Percentiles rank a stretch among this genome's conserved stretches.
Evolutionary conservation across 2,797 vertebrate genomes (phyloP).

Genomic region (Monodelphis domestica): DNA sequence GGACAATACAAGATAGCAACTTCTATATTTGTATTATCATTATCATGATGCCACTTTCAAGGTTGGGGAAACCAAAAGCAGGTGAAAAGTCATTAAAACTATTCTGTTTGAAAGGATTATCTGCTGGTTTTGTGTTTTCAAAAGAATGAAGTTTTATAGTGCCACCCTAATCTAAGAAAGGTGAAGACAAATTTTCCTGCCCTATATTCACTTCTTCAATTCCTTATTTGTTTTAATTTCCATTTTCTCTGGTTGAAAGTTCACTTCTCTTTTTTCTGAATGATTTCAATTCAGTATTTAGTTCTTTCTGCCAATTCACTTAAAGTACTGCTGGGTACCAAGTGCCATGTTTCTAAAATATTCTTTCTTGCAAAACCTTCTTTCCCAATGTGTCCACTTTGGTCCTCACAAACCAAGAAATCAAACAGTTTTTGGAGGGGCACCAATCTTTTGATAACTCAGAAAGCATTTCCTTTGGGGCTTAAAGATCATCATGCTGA

Average conservation of each 20-base stretch:
- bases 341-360: not conserved
- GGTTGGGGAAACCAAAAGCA: not conserved
- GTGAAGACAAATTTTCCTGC: not conserved
- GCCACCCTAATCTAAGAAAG: not conserved
- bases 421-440: not conserved
- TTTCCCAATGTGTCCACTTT: not conserved
- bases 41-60: not conserved
- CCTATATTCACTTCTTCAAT: too few species aligned
- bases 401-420: not conserved
- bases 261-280: not conserved
- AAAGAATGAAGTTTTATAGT: not conserved
- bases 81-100: not conserved
- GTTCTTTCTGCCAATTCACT: not conserved
- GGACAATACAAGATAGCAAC: too few species aligned
- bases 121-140: not conserved
- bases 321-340: not conserved
- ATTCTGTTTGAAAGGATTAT: not conserved
- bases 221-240: not conserved
- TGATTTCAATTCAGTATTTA: not conserved
- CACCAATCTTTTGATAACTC: not conserved
- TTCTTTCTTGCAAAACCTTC: not conserved
- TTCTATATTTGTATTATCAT: too few species aligned
- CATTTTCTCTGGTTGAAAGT: not conserved
- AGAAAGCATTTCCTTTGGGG: not conserved
- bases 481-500: not conserved